Conservation (phyloP, 2,888 invertebrate genomes). For the Nomada fucata region DNA sequence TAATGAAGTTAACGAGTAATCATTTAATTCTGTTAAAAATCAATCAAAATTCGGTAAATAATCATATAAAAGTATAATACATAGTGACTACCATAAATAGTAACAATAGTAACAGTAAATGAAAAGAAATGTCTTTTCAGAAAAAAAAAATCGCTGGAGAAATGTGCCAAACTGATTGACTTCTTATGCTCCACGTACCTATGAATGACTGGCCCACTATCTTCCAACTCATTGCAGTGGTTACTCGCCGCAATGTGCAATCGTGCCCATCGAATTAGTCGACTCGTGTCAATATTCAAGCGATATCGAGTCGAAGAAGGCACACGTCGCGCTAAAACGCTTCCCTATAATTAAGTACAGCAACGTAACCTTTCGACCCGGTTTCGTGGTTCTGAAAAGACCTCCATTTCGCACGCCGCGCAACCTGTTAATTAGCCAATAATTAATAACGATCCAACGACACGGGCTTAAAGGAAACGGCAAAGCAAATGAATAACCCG, state of each 20-base stretch:
- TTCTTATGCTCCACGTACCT: no score
- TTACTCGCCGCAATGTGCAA: not conserved
- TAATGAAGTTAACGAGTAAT: no score
- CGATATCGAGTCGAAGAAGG: not conserved
- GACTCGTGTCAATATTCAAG: not conserved
- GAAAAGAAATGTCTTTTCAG: no score
- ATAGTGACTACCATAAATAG: no score
- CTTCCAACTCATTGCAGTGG: no score
- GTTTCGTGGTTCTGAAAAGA: constrained; percentile 33
- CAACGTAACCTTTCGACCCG: constrained; percentile 38
- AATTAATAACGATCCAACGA: constrained; percentile 29
- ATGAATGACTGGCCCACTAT: no score
- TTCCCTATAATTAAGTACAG: constrained; percentile 35
- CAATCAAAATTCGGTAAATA: no score
- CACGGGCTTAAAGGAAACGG: not conserved
- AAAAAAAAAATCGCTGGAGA: no score
- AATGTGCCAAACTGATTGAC: no score
- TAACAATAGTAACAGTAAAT: no score
- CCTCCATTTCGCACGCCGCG: constrained; percentile 7
- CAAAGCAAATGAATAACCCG: not conserved
- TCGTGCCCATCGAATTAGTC: not conserved
- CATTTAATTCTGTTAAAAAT: no score
- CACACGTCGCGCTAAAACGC: not conserved
- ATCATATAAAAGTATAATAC: no score
- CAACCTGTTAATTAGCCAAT: constrained; percentile 30